phyloP scores from a whole-genome alignment of 2,888 invertebrate genomes.

The Perizoma affinitatum region DNA sequence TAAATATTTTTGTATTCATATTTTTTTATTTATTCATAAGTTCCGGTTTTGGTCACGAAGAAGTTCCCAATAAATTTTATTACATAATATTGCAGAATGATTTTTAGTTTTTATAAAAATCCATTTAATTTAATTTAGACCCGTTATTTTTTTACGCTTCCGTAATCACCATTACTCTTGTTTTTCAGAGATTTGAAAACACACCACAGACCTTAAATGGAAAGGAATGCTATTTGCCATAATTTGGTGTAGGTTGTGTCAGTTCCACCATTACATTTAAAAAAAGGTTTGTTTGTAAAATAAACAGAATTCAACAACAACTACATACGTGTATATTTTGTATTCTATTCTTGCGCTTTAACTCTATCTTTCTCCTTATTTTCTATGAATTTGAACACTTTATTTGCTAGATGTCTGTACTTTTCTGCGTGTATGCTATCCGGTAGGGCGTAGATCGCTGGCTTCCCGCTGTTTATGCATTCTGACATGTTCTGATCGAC shows the following conservation, averaged over 20 bases:
- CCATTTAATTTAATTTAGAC: too few relatives aligned
- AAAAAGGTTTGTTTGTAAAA: conserved; percentile 58
- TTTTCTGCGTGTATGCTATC: conserved; percentile 80
- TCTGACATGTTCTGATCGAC: conserved; percentile 88
- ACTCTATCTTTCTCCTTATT: conserved; percentile 61
- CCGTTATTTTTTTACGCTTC: too few relatives aligned
- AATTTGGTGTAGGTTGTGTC: conserved; percentile 12
- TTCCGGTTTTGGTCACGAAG: conserved; percentile 56
- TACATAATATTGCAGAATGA: conserved; percentile 54
- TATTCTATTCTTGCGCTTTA: conserved; percentile 56
- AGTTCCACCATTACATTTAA: conserved; percentile 40
- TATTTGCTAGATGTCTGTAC: conserved; percentile 73
- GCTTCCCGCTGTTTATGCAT: conserved; percentile 89
- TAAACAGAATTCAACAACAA: conserved; percentile 60
- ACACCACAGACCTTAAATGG: conserved; percentile 1
- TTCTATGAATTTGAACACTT: conserved; percentile 74
- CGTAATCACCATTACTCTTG: too few relatives aligned
- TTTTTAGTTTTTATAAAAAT: conserved; percentile 47
- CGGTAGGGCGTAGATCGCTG: conserved; percentile 88
- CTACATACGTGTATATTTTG: conserved; percentile 44
- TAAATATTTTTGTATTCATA: conserved; percentile 75
- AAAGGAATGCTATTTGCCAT: conserved; percentile 11
- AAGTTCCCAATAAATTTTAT: conserved; percentile 74
- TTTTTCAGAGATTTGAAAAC: too few relatives aligned
- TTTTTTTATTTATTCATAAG: conserved; percentile 64